Conservation (phyloP, 30 jellyfish, hydroid and myxozoan species). For the Hydra vulgaris region DNA sequence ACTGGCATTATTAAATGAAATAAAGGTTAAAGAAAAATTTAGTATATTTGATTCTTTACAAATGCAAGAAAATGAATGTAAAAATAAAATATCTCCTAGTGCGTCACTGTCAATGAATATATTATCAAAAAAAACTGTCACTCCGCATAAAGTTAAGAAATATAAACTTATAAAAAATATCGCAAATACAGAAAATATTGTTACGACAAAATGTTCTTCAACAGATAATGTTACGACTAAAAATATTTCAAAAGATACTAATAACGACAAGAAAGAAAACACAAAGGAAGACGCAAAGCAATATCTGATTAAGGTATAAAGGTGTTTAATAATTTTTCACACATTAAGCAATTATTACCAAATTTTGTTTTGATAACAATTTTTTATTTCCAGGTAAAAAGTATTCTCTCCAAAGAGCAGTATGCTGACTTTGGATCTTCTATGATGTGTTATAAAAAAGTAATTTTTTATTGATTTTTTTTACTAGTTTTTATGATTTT, state of each 20-base stretch:
- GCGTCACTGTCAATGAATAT: not conserved
- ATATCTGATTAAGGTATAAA: slow-evolving; percentile 8
- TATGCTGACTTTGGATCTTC: slow-evolving; percentile 13
- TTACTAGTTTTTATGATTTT: not conserved
- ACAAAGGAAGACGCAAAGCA: slow-evolving; percentile 11
- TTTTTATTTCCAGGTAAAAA: slow-evolving; percentile 11
- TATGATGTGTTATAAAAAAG: slow-evolving; percentile 17
- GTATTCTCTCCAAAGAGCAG: not conserved
- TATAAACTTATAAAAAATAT: slow-evolving; percentile 4
- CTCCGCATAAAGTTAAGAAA: slow-evolving; percentile 1
- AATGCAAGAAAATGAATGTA: not conserved
- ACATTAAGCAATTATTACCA: no score
- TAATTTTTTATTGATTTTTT: not conserved
- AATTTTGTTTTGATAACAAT: not conserved
- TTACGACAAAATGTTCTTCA: not conserved
- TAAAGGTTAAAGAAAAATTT: not conserved
- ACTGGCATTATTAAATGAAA: not conserved
- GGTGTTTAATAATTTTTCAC: not conserved
- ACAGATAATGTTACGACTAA: no score
- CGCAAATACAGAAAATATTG: not conserved
- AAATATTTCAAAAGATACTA: no score
- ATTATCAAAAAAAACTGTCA: not conserved
- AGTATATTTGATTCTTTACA: slow-evolving; percentile 14
- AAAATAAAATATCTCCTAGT: not conserved
- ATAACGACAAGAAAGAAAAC: not conserved